These are phyloP conservation scores for Labeo rohita DNA, from an alignment of 2,113 vertebrate genomes.

Conservation along the genomic window DNA sequence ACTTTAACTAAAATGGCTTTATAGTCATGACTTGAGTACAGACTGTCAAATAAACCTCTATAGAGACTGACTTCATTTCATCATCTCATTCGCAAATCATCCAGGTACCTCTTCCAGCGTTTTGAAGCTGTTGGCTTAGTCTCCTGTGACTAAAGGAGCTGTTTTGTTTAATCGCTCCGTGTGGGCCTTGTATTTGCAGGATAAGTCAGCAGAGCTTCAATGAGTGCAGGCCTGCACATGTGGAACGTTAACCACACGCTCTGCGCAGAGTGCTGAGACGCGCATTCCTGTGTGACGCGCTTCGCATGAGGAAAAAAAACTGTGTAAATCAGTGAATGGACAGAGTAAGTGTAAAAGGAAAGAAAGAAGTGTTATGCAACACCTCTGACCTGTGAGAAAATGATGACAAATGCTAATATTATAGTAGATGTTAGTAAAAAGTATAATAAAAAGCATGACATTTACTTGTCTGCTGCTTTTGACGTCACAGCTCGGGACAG, in stretches of 20 bases:
- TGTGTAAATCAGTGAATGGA: conserved; percentile 6
- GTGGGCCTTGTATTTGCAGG: neutral
- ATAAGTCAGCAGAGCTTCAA: conserved; percentile 17
- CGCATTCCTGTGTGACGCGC: conserved; percentile 51
- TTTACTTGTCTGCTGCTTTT: neutral
- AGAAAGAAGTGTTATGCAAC: neutral
- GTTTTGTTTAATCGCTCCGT: neutral
- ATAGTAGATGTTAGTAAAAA: neutral
- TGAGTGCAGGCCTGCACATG: conserved; percentile 45
- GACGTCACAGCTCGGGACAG: neutral
- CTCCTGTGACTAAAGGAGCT: neutral
- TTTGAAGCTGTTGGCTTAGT: conserved; percentile 32
- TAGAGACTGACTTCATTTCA: neutral
- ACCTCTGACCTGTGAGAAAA: neutral
- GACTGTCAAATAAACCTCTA: neutral
- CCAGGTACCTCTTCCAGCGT: neutral
- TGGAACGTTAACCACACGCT: conserved; percentile 55
- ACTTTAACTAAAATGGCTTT: neutral
- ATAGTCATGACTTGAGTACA: neutral
- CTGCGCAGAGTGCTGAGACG: conserved; percentile 51
- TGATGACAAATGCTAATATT: neutral
- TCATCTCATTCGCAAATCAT: neutral
- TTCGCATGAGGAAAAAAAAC: conserved; percentile 22
- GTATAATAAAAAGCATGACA: neutral
- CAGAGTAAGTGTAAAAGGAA: neutral